Percentiles rank a stretch among this genome's conserved stretches.
These are phyloP conservation scores for Caenorhabditis elegans DNA, from an alignment of 1,140 invertebrate species.

Conservation along the genomic window DNA sequence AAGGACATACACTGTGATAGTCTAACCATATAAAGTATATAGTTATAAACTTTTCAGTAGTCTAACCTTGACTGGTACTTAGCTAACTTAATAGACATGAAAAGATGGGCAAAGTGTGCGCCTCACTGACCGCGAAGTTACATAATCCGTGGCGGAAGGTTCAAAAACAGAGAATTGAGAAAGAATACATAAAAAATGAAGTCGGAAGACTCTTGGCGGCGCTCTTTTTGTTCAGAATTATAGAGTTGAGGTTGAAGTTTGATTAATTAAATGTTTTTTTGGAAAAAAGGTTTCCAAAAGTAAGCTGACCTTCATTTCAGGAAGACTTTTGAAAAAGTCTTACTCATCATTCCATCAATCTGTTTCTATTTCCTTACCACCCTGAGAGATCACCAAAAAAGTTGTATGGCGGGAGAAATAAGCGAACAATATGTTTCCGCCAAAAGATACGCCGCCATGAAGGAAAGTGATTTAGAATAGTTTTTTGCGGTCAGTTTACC, in stretches of 20 bases:
- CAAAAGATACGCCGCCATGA: slow-evolving; percentile 12
- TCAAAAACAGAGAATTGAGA: background rate
- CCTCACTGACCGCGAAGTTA: background rate
- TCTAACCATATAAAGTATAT: no score
- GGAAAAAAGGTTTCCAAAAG: background rate
- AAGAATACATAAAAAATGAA: background rate
- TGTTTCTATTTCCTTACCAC: slow-evolving; percentile 16
- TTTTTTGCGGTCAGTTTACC: slow-evolving; percentile 22
- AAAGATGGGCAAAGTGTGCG: background rate
- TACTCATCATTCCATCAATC: background rate
- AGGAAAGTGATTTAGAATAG: background rate
- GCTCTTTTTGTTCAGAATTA: background rate
- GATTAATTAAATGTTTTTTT: no score
- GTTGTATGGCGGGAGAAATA: slow-evolving; percentile 10
- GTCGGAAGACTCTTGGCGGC: background rate
- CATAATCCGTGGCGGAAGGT: background rate
- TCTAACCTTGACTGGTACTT: background rate
- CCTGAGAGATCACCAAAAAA: slow-evolving; percentile 3
- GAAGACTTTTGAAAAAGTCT: background rate
- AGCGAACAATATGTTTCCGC: slow-evolving; percentile 4
- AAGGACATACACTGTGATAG: background rate
- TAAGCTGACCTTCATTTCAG: no score
- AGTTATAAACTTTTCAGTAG: no score
- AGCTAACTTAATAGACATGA: slow-evolving; percentile 1
- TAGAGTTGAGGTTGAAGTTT: background rate